Evolutionary conservation across 2,888 invertebrate species (phyloP).

Genomic region (Harpalus rubripes): DNA sequence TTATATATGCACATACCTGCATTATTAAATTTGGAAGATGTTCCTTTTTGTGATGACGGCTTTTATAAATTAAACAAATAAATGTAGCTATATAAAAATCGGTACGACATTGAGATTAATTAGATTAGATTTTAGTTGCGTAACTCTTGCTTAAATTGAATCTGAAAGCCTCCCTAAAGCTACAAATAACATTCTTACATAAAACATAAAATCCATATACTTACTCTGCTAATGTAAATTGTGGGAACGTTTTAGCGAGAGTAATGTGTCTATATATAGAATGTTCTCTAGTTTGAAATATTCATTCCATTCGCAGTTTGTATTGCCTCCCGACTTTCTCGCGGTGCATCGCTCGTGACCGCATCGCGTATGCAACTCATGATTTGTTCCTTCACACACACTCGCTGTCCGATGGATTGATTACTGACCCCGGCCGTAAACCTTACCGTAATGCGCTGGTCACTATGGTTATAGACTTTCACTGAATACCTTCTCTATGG

Average conservation of each 20-base stretch:
- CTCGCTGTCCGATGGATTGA: slow-evolving; percentile 1
- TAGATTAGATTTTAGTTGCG: too few relatives aligned
- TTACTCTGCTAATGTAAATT: too few relatives aligned
- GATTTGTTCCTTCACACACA: slow-evolving; percentile 1
- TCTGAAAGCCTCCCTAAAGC: too few relatives aligned
- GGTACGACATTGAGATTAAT: too few relatives aligned
- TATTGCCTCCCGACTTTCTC: background rate
- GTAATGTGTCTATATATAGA: background rate
- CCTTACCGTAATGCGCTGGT: background rate
- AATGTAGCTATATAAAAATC: too few relatives aligned
- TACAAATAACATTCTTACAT: too few relatives aligned
- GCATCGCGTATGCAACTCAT: slow-evolving; percentile 10
- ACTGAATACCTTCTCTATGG: slow-evolving; percentile 3
- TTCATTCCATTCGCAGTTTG: background rate
- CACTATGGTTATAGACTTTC: slow-evolving; percentile 13
- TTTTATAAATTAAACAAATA: too few relatives aligned
- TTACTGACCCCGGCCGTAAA: slow-evolving; percentile 1
- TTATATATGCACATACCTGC: too few relatives aligned
- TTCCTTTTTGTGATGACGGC: too few relatives aligned
- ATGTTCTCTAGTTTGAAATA: background rate
- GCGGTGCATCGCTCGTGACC: slow-evolving; percentile 15
- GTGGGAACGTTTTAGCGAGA: background rate
- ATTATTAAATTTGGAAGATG: too few relatives aligned
- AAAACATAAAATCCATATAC: too few relatives aligned
- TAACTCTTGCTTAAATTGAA: too few relatives aligned